Conservation (phyloP, 2,888 invertebrate genomes). For the Falcaria lacertinaria region DNA sequence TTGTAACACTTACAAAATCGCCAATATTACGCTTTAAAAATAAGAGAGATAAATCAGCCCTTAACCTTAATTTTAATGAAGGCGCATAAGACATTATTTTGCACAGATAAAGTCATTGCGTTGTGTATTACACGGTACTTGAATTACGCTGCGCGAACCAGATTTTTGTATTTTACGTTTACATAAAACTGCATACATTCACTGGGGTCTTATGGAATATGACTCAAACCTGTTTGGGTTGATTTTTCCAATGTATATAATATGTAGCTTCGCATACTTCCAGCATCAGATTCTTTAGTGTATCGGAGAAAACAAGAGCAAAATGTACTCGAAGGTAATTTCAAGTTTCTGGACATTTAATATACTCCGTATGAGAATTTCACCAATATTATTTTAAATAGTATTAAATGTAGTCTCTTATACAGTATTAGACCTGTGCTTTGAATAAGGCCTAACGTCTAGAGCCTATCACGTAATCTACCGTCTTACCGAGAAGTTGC, state of each 20-base stretch:
- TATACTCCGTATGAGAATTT: too few relatives aligned
- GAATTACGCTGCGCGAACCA: slow-evolving; percentile 28
- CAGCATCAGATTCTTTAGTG: slow-evolving; percentile 34
- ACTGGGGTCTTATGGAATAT: slow-evolving; percentile 23
- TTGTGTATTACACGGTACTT: slow-evolving; percentile 46
- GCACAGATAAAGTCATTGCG: slow-evolving; percentile 56
- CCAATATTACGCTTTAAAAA: too few relatives aligned
- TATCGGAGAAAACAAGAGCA: slow-evolving; percentile 32
- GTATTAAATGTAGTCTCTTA: too few relatives aligned
- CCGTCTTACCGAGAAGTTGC: too few relatives aligned
- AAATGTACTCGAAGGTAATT: slow-evolving; percentile 34
- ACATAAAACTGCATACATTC: slow-evolving; percentile 26
- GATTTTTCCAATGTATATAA: slow-evolving; percentile 47
- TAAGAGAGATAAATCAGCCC: neutral
- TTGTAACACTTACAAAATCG: too few relatives aligned
- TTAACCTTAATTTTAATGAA: slow-evolving; percentile 23
- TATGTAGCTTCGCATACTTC: slow-evolving; percentile 25
- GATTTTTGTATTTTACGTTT: slow-evolving; percentile 25
- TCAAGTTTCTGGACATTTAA: too few relatives aligned
- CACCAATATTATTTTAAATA: too few relatives aligned
- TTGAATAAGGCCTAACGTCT: too few relatives aligned
- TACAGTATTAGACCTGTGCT: too few relatives aligned
- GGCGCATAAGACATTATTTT: slow-evolving; percentile 18
- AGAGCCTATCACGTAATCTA: too few relatives aligned
- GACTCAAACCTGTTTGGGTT: slow-evolving; percentile 37